These are phyloP conservation scores for Zaprionus ornatus DNA, from an alignment of 1,140 invertebrate genomes.

Conservation along the genomic window DNA sequence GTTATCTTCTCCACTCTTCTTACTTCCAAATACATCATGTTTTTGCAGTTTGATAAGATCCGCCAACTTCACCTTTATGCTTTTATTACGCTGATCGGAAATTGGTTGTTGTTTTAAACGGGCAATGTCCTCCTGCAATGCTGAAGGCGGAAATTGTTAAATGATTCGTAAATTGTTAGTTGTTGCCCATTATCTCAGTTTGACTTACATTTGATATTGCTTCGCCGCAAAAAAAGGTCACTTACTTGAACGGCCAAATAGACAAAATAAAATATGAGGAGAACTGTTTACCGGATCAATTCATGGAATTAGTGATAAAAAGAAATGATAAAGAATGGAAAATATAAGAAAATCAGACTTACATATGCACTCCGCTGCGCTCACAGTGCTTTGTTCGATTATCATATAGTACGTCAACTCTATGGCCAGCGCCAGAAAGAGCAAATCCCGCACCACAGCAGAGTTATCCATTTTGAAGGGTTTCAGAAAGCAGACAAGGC, in stretches of 20 bases:
- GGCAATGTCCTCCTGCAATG: constrained; percentile 13
- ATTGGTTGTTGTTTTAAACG: neutral
- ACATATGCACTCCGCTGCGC: constrained; percentile 2
- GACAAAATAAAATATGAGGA: constrained; percentile 20
- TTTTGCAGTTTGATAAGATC: neutral
- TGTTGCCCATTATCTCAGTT: neutral
- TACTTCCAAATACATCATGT: neutral
- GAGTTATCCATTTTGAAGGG: constrained; percentile 49
- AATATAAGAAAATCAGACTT: neutral
- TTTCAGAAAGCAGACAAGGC: constrained; percentile 44
- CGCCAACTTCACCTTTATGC: neutral
- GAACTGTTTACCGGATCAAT: constrained; percentile 11
- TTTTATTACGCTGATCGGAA: neutral
- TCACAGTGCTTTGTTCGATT: neutral
- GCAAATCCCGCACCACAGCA: constrained; percentile 27
- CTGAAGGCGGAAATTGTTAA: neutral
- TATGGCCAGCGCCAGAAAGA: constrained; percentile 36
- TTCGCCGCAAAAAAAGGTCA: constrained; percentile 38
- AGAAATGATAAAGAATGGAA: neutral
- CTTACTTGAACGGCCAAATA: constrained; percentile 42
- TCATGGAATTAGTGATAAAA: neutral
- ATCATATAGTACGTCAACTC: constrained; percentile 1
- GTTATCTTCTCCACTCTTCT: neutral
- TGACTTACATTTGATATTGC: constrained; percentile 46
- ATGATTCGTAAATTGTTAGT: neutral